phyloP scores from a whole-genome alignment of 2,113 vertebrate genomes.

The Proterorhinus semilunaris region DNA sequence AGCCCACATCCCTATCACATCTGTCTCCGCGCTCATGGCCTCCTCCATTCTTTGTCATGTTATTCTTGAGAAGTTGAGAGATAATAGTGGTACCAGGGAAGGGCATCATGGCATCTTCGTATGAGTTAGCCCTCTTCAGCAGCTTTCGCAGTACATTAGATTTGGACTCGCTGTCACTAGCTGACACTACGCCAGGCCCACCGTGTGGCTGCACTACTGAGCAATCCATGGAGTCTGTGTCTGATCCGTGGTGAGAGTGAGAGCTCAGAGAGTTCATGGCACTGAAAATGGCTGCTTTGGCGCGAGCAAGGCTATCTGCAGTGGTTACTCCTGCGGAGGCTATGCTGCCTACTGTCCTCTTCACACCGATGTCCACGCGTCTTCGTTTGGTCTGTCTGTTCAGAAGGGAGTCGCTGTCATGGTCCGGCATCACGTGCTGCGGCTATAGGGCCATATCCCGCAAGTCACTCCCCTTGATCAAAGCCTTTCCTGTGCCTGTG shows the following conservation, averaged over 20 bases:
- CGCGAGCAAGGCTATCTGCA: slow-evolving; percentile 89
- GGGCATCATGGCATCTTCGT: slow-evolving; percentile 98
- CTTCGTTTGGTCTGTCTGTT: slow-evolving; percentile 99
- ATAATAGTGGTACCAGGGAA: slow-evolving; percentile 98
- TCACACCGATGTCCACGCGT: slow-evolving; percentile 99
- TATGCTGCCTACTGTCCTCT: slow-evolving; percentile 96
- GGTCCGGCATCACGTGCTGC: slow-evolving; percentile 98
- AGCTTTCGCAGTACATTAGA: slow-evolving; percentile 99
- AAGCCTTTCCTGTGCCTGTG: slow-evolving; percentile 81
- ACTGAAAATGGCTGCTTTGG: slow-evolving; percentile 93
- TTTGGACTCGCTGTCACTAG: slow-evolving; percentile 86
- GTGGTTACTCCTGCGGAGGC: slow-evolving; percentile 70
- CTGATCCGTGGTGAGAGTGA: slow-evolving; percentile 89
- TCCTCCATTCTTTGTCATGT: slow-evolving; percentile 95
- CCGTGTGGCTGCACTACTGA: slow-evolving; percentile 88
- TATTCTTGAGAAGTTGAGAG: slow-evolving; percentile 99
- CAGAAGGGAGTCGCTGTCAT: slow-evolving; percentile 98
- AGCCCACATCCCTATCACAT: slow-evolving; percentile 81
- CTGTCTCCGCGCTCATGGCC: slow-evolving; percentile 79
- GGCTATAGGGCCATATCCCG: slow-evolving; percentile 98
- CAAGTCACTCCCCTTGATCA: slow-evolving; percentile 91
- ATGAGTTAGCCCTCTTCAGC: slow-evolving; percentile 98
- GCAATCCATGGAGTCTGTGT: slow-evolving; percentile 93
- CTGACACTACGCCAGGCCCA: slow-evolving; percentile 69
- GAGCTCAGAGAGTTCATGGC: slow-evolving; percentile 89